Conservation (phyloP, 1,140 invertebrate genomes). For the Scaptomyza pallida region DNA sequence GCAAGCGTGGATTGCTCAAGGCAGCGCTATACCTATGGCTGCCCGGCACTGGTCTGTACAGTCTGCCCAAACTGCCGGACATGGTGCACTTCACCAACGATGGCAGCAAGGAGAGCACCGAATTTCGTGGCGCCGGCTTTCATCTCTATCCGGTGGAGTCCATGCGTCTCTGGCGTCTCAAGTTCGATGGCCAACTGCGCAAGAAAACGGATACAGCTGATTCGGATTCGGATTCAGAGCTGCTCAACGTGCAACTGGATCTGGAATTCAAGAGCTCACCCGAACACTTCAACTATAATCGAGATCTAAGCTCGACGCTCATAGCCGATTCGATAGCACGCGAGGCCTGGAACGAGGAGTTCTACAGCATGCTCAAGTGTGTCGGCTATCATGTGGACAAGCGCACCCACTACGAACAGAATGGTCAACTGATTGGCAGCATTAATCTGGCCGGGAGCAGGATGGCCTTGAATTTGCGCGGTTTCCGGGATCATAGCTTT, state of each 20-base stretch:
- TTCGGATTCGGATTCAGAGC: neutral
- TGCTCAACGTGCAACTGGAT: conserved; percentile 54
- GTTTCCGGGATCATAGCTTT: conserved; percentile 75
- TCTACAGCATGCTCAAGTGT: conserved; percentile 63
- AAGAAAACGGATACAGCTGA: neutral
- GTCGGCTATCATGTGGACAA: conserved; percentile 67
- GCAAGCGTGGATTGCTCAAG: conserved; percentile 65
- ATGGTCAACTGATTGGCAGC: conserved; percentile 48
- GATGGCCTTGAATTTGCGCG: conserved; percentile 20
- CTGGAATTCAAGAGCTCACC: conserved; percentile 55
- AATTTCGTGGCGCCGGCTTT: conserved; percentile 71
- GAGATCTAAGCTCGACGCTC: conserved; percentile 70
- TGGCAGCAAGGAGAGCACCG: conserved; percentile 58
- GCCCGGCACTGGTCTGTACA: conserved; percentile 47
- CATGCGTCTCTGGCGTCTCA: conserved; percentile 67
- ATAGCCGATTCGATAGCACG: conserved; percentile 78
- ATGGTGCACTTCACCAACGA: conserved; percentile 77
- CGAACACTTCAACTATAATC: conserved; percentile 69
- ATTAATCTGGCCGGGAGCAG: conserved; percentile 25
- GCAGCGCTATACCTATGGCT: conserved; percentile 72
- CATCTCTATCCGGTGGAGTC: conserved; percentile 67
- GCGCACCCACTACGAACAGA: conserved; percentile 75
- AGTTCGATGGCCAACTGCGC: conserved; percentile 55
- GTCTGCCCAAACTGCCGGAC: conserved; percentile 67
- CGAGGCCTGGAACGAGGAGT: conserved; percentile 75